Base-by-base conservation (phyloP, 2,888 invertebrate species). In the Drosophila parthenogenetica region DNA sequence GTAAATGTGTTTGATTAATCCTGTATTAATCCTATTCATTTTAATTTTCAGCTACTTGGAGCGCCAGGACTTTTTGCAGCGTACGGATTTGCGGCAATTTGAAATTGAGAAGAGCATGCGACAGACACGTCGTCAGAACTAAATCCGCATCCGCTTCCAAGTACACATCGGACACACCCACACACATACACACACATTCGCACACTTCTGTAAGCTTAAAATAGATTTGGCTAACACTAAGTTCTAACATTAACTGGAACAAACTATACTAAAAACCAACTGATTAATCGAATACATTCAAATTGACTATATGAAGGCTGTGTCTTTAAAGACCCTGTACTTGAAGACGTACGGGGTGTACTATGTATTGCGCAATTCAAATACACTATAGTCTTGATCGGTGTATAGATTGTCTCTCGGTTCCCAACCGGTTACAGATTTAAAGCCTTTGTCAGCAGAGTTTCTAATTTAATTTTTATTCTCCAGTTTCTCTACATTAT, bases 71-170 rank as follows among this genome's bases (percentile, higher is more conserved):
- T 99, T 99, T 91, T 93, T 99, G 61, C 95, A 97, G 87, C 94
- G 98, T 69, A 95, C 98, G 0, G 99, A 99, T 92, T 90, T 96
- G 51, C 94, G 98, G 45, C 96, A 98, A 90, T 99, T 98, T 93
- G 98, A 99, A 93, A 95, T 97, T 46, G 99, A 98, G 91, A 96
- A 96, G 83, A 94, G 95, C 82, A 90, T 98, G 84, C 94, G 98
- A 73, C 93, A 93, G 29, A 94, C 93, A 60, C 94, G 96, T 76
- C 94, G 96, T 73, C 69, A 71, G 63, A 86, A 83, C 46, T 84
- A 59, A 70, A 8, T n/a, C 39, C 19, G 53, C 19, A 49, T 32
- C 7, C 19, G 53, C 19, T 64, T 53, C 48, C 55, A 53, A 22
- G 22, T 5, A 22, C 5, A 22, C 5, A 22, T 22, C 5, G 22